phyloP scores from a whole-genome alignment of 2,113 vertebrate species.

The Odocoileus virginianus region DNA sequence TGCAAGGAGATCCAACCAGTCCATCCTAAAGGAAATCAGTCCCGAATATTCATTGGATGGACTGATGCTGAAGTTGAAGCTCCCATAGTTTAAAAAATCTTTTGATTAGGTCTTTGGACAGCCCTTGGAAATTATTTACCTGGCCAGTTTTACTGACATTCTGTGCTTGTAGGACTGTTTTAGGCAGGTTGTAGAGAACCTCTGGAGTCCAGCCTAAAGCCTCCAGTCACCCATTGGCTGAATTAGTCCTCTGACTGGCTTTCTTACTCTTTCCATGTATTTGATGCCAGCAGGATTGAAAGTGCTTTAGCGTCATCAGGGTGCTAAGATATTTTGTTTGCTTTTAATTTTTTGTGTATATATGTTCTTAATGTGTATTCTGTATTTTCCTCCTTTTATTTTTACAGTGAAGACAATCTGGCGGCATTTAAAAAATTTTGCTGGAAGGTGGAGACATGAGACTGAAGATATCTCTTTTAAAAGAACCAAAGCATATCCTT shows the following conservation, averaged over 20 bases:
- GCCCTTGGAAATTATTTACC: background rate
- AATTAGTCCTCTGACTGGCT: background rate
- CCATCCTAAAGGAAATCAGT: background rate
- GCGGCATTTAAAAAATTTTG: background rate
- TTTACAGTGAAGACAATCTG: slow-evolving; percentile 52
- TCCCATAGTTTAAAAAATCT: background rate
- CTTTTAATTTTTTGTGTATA: background rate
- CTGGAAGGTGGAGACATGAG: slow-evolving; percentile 84
- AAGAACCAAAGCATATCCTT: slow-evolving; percentile 99
- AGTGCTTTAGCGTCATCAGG: background rate
- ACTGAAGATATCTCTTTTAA: slow-evolving; percentile 92
- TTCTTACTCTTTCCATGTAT: background rate
- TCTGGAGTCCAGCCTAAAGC: background rate
- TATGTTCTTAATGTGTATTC: background rate
- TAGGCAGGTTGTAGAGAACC: background rate
- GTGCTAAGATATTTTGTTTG: background rate
- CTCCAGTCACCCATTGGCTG: background rate
- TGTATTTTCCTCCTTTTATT: slow-evolving; percentile 28
- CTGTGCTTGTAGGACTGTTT: background rate
- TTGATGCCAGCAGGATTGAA: background rate
- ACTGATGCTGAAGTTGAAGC: background rate
- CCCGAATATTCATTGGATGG: background rate
- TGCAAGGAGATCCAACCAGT: background rate
- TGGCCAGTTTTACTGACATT: background rate
- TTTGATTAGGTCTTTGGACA: background rate